These are phyloP conservation scores for Lerista edwardsae DNA, from an alignment of 2,797 vertebrate species.

Conservation along the genomic window DNA sequence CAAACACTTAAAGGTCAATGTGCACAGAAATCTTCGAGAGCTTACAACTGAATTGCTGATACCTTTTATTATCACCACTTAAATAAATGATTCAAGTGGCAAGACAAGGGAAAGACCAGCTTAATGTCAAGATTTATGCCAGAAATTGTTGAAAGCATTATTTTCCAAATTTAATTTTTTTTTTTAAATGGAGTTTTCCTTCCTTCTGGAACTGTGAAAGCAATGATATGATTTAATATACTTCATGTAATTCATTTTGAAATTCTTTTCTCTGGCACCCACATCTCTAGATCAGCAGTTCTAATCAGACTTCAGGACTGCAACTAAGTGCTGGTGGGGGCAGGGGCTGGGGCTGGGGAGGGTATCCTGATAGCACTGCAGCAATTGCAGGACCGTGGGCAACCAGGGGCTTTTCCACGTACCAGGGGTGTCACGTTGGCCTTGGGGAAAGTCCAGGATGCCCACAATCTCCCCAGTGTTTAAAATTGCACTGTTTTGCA, in stretches of 20 bases:
- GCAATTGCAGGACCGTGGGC: too few relatives aligned
- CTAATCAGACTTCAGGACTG: too few relatives aligned
- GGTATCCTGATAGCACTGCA: too few relatives aligned
- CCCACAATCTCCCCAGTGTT: too few relatives aligned
- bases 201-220: constrained; percentile 26
- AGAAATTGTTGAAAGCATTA: constrained; percentile 46
- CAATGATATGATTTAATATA: constrained; percentile 10
- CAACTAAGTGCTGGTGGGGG: too few relatives aligned
- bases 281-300: too few relatives aligned
- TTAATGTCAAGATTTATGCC: constrained; percentile 73
- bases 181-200: constrained; percentile 12
- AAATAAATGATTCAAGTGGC: constrained; percentile 83
- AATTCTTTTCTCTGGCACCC: background rate
- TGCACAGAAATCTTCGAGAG: constrained; percentile 77
- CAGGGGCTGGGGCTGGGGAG: too few relatives aligned
- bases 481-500: too few relatives aligned
- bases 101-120: constrained; percentile 65
- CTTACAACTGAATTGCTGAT: constrained; percentile 78
- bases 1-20: constrained; percentile 81
- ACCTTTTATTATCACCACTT: constrained; percentile 82
- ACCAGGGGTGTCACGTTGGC: too few relatives aligned
- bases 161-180: constrained; percentile 39
- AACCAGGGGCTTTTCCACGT: too few relatives aligned
- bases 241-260: constrained; percentile 11
- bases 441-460: too few relatives aligned